A percentile compares a stretch with the other conserved stretches of the same genome.
These are phyloP conservation scores for Saguinus imperator DNA, from an alignment of 2,113 vertebrate genomes.

Conservation along the genomic window DNA sequence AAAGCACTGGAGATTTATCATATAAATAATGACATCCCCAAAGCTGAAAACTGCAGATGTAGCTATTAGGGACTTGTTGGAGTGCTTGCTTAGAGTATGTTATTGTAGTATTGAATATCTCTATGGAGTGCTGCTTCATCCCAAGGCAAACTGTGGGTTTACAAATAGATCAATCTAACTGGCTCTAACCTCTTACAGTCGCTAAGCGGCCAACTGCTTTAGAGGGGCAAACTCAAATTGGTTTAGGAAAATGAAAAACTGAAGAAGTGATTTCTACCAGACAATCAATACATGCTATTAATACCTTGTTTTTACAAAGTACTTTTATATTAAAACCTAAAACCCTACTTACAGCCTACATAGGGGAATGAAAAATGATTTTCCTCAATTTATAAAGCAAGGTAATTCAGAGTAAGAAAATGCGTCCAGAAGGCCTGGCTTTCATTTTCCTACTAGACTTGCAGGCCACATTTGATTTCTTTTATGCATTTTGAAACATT, in stretches of 20 bases:
- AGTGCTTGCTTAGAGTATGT: conserved; percentile 42
- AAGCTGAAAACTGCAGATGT: conserved; percentile 25
- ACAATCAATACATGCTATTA: not conserved
- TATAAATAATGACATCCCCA: conserved; percentile 50
- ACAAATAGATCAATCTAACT: not conserved
- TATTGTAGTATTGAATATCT: conserved; percentile 31
- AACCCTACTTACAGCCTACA: not conserved
- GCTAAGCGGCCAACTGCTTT: conserved; percentile 16
- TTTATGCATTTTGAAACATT: conserved; percentile 37
- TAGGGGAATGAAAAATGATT: not conserved
- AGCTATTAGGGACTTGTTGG: conserved; percentile 25
- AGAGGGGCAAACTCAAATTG: not conserved
- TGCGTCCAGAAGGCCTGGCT: not conserved
- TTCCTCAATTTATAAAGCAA: conserved; percentile 16
- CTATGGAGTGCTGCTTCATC: not conserved
- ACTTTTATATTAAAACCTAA: conserved; percentile 15
- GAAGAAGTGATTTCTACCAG: not conserved
- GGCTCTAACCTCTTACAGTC: not conserved
- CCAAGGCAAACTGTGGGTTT: not conserved
- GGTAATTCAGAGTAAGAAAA: conserved; percentile 23
- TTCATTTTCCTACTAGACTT: conserved; percentile 36
- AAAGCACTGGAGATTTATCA: conserved; percentile 48
- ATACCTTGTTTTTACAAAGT: not conserved
- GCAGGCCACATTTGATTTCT: conserved; percentile 33
- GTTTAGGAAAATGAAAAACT: not conserved